Evolutionary conservation across 2,113 vertebrate species (phyloP).

Genomic region (Piaya cayana): DNA sequence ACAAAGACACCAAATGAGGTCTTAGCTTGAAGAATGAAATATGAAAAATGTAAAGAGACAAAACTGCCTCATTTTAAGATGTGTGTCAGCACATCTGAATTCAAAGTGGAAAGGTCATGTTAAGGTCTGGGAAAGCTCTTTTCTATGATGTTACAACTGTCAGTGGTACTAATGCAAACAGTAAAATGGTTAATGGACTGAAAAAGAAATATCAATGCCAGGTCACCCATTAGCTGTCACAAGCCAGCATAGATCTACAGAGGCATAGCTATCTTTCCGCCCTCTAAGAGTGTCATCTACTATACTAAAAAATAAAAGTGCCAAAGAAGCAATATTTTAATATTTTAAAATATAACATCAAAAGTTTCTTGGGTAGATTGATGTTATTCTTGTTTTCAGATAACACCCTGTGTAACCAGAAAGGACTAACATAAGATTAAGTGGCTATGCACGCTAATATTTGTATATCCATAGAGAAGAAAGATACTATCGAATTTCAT

Average conservation of each 20-base stretch:
- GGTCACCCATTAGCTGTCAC: not conserved
- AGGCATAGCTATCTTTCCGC: not conserved
- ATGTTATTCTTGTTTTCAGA: not conserved
- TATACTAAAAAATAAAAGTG: not conserved
- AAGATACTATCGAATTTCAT: not conserved
- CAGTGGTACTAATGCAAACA: not conserved
- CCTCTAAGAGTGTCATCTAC: not conserved
- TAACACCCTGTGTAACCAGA: not conserved
- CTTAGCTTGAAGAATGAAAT: not conserved
- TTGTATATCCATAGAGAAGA: not conserved
- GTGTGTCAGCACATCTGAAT: not conserved
- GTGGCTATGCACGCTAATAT: not conserved
- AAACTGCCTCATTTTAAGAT: not conserved
- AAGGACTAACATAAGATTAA: not conserved
- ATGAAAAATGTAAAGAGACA: not conserved
- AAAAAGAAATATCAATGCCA: not conserved
- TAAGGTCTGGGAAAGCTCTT: not conserved
- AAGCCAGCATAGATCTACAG: not conserved
- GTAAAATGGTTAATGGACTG: not conserved
- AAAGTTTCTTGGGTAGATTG: not conserved
- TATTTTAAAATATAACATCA: not conserved
- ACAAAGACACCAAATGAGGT: not conserved
- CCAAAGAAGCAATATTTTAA: not conserved
- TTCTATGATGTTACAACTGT: not conserved
- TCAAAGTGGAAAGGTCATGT: not conserved